Conservation (phyloP, 2,113 vertebrate genomes). For the Epinephelus lanceolatus region DNA sequence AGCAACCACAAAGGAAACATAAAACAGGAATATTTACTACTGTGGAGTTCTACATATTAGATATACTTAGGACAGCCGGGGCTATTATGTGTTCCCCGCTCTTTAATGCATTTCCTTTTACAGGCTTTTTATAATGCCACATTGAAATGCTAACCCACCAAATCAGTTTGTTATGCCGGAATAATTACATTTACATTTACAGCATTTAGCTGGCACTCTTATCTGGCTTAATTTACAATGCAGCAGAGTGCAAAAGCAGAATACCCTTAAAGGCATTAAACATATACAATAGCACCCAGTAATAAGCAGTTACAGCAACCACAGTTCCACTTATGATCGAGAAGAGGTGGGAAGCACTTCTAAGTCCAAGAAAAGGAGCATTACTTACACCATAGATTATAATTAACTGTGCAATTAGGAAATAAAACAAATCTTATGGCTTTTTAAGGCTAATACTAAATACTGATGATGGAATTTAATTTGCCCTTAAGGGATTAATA, state of each 20-base stretch:
- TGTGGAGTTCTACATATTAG: not conserved
- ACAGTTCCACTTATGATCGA: slow-evolving; percentile 9
- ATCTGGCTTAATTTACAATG: slow-evolving; percentile 25
- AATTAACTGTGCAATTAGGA: slow-evolving; percentile 12
- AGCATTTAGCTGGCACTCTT: slow-evolving; percentile 50
- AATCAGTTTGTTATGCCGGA: slow-evolving; percentile 13
- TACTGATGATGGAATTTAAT: not conserved
- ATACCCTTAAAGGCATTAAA: slow-evolving; percentile 41
- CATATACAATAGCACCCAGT: slow-evolving; percentile 21
- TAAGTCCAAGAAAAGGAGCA: slow-evolving; percentile 2
- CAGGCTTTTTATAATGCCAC: slow-evolving; percentile 23
- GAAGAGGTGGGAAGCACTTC: slow-evolving; percentile 23
- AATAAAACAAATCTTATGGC: not conserved
- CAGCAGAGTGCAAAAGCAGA: slow-evolving; percentile 39
- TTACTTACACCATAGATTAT: not conserved
- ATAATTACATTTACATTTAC: slow-evolving; percentile 62
- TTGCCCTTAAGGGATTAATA: not conserved
- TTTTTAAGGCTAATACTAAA: not conserved
- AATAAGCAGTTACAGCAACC: slow-evolving; percentile 38
- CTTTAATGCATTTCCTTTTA: slow-evolving; percentile 26
- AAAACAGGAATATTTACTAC: slow-evolving; percentile 26
- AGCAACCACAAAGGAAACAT: slow-evolving; percentile 44
- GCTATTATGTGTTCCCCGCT: not conserved
- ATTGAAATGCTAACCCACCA: slow-evolving; percentile 28
- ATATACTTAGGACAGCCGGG: not conserved